Evolutionary conservation across 2,888 invertebrate species (phyloP).

Genomic region (Eupithecia abbreviata): DNA sequence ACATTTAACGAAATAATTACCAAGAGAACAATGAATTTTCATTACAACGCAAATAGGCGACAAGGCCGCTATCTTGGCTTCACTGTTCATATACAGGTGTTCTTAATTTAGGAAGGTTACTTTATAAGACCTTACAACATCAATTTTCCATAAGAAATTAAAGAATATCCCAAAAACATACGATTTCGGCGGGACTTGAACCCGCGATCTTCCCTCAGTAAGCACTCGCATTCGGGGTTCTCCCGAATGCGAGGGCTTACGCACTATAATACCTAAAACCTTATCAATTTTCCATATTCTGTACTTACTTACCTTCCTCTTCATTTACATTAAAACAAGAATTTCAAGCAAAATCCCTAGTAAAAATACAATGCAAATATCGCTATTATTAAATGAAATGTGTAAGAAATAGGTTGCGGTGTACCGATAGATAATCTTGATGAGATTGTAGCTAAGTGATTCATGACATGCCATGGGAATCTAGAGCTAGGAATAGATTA

Average conservation of each 20-base stretch:
- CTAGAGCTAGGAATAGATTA: slow-evolving; percentile 50
- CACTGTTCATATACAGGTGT: slow-evolving; percentile 10
- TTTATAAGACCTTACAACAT: background rate
- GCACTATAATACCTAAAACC: no score
- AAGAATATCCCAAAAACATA: no score
- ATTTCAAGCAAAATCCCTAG: no score
- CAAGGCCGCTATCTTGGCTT: slow-evolving; percentile 18
- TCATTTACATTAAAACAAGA: background rate
- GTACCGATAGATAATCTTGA: slow-evolving; percentile 26
- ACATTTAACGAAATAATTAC: slow-evolving; percentile 34
- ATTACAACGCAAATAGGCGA: slow-evolving; percentile 23
- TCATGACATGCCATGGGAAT: slow-evolving; percentile 44
- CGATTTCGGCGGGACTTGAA: no score
- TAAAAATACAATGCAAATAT: background rate
- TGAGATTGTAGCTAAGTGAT: slow-evolving; percentile 24
- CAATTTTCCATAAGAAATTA: background rate
- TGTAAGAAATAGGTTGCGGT: background rate
- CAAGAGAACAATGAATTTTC: slow-evolving; percentile 54
- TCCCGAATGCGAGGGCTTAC: no score
- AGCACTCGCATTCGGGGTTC: no score
- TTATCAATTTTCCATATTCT: background rate
- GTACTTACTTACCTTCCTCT: background rate
- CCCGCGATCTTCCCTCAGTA: no score
- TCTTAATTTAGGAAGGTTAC: slow-evolving; percentile 3
- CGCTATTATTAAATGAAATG: background rate